Evolutionary conservation across 2,797 vertebrate genomes (phyloP), one percentile per base, ranked within the genome.

Genomic region (Mycteria americana): DNA sequence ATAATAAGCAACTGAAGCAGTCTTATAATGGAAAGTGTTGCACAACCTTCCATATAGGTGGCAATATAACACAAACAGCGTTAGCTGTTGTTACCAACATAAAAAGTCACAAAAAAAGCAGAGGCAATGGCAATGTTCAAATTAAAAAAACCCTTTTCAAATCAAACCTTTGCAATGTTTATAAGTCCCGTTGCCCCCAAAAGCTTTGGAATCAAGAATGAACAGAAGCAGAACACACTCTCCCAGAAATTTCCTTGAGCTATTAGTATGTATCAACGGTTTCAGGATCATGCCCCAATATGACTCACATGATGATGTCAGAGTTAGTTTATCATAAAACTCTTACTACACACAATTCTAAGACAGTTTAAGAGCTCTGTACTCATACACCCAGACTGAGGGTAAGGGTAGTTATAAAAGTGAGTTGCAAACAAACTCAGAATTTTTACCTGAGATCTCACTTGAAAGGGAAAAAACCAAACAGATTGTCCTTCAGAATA

Each of bases 11-110:
- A 89, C 25, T 81, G 81, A 93, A 93, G 77, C 7, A 83, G 45
- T 53, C 93, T 92, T 95, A 93, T 74, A 97, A 96, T 88, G 96
- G 96, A 95, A 97, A 95, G 70, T 75, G 75, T 95, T 96, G 86
- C 84, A 91, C 90, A 95, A 89, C 60, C 53, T 70, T 91, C 88
- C 85, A 75, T 94, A 96, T 88, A 97, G 95, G 94, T 91, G 91
- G 94, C 72, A 94, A 95, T 81, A 74, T 41, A 84, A 95, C 31
- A 65, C 51, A 73, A 90, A 80, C 39, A 86, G 39, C 7, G 0
- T 73, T 56, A 88, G 69, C 43, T 73, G 77, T 68, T 83, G 57
- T 88, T 89, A 85, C 82, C 54, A 95, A 62, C 69, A 45, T 41
- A 59, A 35, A 48, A 89, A 92, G 14, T 69, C 56, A 75, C 43